Conservation (phyloP, 2,113 vertebrate genomes). For the Pachycephala philippinensis region DNA sequence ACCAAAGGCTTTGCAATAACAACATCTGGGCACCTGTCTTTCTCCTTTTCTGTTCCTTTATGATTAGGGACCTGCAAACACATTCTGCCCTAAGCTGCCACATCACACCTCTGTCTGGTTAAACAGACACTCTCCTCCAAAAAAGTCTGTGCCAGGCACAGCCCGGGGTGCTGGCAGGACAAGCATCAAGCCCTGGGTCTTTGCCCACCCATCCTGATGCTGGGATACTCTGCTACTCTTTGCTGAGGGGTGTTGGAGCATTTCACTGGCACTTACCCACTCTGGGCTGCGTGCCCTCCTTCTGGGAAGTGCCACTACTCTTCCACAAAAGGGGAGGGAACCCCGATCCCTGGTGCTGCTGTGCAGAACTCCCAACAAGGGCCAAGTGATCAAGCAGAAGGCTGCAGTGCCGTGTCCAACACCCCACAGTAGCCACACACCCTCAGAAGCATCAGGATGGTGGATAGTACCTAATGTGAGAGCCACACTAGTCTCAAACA, state of each 20-base stretch:
- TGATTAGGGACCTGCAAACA: background rate
- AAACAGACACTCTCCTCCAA: background rate
- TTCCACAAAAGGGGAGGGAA: background rate
- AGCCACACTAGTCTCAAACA: background rate
- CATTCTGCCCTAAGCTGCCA: background rate
- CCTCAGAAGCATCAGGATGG: background rate
- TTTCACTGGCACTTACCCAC: background rate
- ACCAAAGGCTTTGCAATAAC: background rate
- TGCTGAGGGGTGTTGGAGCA: background rate
- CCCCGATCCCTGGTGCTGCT: accelerated
- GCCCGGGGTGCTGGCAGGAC: background rate
- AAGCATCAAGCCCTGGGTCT: background rate
- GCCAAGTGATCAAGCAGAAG: background rate
- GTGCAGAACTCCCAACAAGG: accelerated
- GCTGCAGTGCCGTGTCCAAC: background rate
- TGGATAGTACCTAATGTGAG: background rate
- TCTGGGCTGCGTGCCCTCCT: accelerated
- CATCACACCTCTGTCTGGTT: background rate
- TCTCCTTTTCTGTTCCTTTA: background rate
- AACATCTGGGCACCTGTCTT: background rate
- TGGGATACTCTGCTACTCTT: background rate
- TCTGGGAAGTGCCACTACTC: background rate
- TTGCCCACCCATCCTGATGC: background rate
- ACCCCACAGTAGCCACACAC: background rate
- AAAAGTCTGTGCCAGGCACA: background rate